Base-by-base conservation (phyloP, 2,113 vertebrate genomes). In the Gallinago media region DNA sequence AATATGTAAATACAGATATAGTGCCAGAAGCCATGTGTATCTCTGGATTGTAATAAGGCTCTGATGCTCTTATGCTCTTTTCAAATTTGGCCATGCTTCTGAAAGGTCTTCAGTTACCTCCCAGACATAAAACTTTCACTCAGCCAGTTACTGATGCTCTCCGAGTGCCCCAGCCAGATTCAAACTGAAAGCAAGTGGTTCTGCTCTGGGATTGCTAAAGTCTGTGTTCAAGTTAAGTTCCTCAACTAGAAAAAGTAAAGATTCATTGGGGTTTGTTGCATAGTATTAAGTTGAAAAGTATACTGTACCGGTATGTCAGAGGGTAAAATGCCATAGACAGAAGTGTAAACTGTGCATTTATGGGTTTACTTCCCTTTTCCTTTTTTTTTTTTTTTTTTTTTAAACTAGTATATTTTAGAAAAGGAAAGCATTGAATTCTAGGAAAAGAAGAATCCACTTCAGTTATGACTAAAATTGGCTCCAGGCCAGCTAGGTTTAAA, bases 401-500 rank as follows among this genome's bases (percentile, higher is more conserved):
- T 46, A 13, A 44, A 82, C n/a, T 26, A 32, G 59, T 44, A 3
- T 71, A 18, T 83, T 92, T 90, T 46, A 46, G 61, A 80, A 88
- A 92, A 81, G 52, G 61, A 91, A 78, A n/a, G 27, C 61, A 61
- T 21, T 84, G 85, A 89, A 87, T 82, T 96, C 70, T 66, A 89
- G 86, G 88, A 88, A 88, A 65, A 89, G 65, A 92, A 68, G 61
- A 92, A 85, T 77, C 75, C 42, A 5, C 27, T 92, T 88, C 52
- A 87, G n/a, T 81, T 88, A 47, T 12, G 40, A 88, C 73, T 85
- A 70, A 84, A 89, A 32, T 50, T 87, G 88, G 72, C 61, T 44
- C 63, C 36, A 62, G 65, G 68, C 92, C 94, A 91, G 31, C 27
- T 32, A 49, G 14, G 13, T 91, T 96, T 95, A 97, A 96, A 95